These are phyloP conservation scores for Liasis olivaceus DNA, from an alignment of 2,797 vertebrate species.

Conservation along the genomic window DNA sequence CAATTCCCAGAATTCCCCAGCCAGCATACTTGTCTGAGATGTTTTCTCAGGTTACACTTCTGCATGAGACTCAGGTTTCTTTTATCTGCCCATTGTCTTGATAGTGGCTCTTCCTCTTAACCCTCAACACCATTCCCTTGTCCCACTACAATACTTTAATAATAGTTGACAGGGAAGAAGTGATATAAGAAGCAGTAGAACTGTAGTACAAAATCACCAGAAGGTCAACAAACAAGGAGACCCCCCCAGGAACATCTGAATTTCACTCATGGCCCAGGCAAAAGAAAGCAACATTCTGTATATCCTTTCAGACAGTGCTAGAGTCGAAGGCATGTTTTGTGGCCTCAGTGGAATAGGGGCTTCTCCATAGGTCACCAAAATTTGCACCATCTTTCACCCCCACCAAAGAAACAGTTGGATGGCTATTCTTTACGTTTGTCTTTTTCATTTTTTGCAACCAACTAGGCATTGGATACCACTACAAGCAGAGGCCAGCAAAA, in stretches of 20 bases:
- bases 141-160: neutral
- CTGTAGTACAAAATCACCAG: neutral
- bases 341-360: neutral
- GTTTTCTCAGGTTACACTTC: neutral
- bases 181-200: neutral
- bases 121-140: neutral
- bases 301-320: neutral
- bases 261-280: neutral
- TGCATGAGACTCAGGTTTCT: neutral
- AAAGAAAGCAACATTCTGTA: neutral
- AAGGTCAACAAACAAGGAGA: neutral
- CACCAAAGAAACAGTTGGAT: neutral
- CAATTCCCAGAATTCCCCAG: neutral
- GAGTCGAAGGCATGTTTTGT: neutral
- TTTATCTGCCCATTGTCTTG: neutral
- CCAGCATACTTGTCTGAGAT: neutral
- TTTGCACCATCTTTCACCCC: neutral
- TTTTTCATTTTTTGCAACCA: neutral
- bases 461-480: neutral
- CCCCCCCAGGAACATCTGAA: neutral
- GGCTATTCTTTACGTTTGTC: neutral
- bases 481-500: neutral
- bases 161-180: neutral
- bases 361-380: neutral
- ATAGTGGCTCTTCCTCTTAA: neutral